A percentile compares a stretch with the other conserved stretches of the same genome.
Conservation (phyloP, 2,797 vertebrate species). For the Anguilla marmorata region DNA sequence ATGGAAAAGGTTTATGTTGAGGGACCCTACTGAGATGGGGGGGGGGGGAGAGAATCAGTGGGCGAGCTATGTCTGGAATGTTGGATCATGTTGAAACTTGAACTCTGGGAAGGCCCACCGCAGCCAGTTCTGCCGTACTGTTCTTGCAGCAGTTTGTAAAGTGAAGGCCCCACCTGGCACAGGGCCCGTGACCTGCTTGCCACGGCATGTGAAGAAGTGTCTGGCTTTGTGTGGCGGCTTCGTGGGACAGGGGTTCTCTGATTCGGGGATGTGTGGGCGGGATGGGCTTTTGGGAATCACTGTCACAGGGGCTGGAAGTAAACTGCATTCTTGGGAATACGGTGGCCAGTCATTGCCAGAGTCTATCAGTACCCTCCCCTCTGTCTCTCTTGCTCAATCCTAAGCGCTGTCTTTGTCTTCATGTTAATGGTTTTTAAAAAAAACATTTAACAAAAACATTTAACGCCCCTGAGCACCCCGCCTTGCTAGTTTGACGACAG, state of each 20-base stretch:
- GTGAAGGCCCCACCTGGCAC: constrained; percentile 58
- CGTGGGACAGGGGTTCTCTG: constrained; percentile 36
- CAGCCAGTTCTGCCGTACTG: constrained; percentile 37
- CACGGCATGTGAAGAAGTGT: constrained; percentile 24
- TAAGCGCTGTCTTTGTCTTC: background rate
- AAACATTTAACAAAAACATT: background rate
- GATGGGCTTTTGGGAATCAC: background rate
- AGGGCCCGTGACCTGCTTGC: constrained; percentile 32
- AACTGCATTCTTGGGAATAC: background rate
- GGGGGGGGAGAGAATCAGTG: constrained; percentile 55
- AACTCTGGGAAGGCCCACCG: constrained; percentile 63
- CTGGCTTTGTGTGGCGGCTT: constrained; percentile 24
- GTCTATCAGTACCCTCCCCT: background rate
- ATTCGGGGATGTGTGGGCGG: constrained; percentile 27
- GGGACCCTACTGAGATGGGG: constrained; percentile 39
- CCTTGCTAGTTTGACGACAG: background rate
- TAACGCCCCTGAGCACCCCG: background rate
- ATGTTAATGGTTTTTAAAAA: background rate
- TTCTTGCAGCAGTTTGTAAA: constrained; percentile 56
- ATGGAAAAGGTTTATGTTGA: constrained; percentile 27
- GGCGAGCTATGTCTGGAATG: constrained; percentile 76
- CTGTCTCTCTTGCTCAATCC: background rate
- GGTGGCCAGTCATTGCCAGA: constrained; percentile 3
- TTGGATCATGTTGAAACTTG: constrained; percentile 72
- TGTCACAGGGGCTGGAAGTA: background rate